Evolutionary conservation across 2,888 invertebrate species (phyloP), one percentile per base, ranked within the genome.

Genomic region (Chaitophorus viminalis): DNA sequence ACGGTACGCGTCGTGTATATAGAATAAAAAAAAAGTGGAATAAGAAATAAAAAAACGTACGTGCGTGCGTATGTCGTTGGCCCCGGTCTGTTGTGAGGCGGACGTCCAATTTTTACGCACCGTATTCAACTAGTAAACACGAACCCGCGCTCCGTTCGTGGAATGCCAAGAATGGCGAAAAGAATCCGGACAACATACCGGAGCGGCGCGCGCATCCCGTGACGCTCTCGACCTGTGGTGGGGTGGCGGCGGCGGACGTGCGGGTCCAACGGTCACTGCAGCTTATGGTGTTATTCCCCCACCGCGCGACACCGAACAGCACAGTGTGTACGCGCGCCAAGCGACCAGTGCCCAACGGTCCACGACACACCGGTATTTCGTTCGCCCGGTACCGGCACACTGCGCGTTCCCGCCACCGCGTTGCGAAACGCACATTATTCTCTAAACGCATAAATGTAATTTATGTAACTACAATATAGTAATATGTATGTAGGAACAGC

Each of bases 121-220:
- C 29, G 81, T 87, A 87, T 81, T 87, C 87, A 87, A 87, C 87
- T 87, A 25, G 87, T 87, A 81, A 87, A 88, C 82, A 82, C 88
- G 77, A 75, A 85, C 65, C 89, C 84, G 84, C 84, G 92, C 92
- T 92, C 92, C 92, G 92, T 92, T 93, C 92, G 92, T 96, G 96
- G 96, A 96, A 97, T 97, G 96, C 95, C 94, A 95, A 95, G 96
- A 96, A 97, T 97, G 96, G 95, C 96, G 96, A 96, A 96, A 96
- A 96, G 96, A 97, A 96, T 96, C 96, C 94, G 94, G 95, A 96
- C 96, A 96, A 96, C 96, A 96, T 85, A 96, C 95, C 87, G 81
- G 74, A 87, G 87, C 33, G 81, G 87, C 87, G 87, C 94, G 95
- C 95, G 95, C 95, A 95, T 93, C 93, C 93, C 93, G 91, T 93